Evolutionary conservation across 2,797 vertebrate genomes (phyloP).

Genomic region (Peromyscus melanophrys): DNA sequence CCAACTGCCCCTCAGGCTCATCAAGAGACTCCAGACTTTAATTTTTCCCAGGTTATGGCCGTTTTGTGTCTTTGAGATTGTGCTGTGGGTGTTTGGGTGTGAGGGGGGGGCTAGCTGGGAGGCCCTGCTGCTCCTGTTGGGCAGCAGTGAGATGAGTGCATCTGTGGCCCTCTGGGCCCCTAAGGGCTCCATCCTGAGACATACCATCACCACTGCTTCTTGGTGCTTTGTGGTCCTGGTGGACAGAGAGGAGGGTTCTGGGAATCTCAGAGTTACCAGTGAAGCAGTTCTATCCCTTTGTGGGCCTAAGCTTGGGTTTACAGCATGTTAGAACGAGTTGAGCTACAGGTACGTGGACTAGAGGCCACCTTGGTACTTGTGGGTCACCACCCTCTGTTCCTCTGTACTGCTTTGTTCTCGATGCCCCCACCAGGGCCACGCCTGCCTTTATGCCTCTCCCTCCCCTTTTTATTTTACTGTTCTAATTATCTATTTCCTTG

Average conservation of each 20-base stretch:
- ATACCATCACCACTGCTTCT: conserved; percentile 1
- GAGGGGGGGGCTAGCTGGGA: conserved; percentile 70
- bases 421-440: background rate
- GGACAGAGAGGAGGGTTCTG: conserved; percentile 17
- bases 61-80: conserved; percentile 82
- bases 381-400: conserved; percentile 41
- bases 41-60: conserved; percentile 78
- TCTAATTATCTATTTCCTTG: conserved; percentile 78
- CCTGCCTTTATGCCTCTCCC: background rate
- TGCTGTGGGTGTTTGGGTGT: conserved; percentile 62
- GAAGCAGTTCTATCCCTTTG: conserved; percentile 8
- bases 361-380: background rate
- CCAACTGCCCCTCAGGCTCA: background rate
- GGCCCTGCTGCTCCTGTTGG: conserved; percentile 11
- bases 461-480: conserved; percentile 69
- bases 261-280: background rate
- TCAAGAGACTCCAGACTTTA: conserved; percentile 31
- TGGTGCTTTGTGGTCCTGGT: conserved; percentile 74
- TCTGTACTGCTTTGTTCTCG: background rate
- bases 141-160: background rate
- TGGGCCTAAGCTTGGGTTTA: background rate
- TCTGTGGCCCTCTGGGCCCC: background rate
- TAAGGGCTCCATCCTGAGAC: conserved; percentile 50
- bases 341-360: background rate
- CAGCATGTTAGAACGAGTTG: background rate